Conservation (phyloP, 1,140 invertebrate species). For the Gonioctena quinquepunctata region DNA sequence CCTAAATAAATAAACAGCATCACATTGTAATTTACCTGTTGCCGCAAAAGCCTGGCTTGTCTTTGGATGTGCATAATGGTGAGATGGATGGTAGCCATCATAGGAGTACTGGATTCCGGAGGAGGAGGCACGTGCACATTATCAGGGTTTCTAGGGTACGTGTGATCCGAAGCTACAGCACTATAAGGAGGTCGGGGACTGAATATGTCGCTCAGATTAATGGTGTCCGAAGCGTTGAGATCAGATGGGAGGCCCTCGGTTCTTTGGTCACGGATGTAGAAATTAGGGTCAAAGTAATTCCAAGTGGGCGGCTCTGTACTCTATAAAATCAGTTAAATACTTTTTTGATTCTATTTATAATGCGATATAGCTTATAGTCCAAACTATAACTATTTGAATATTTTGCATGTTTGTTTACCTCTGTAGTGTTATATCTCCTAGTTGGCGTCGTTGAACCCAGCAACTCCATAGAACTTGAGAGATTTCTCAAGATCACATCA, state of each 20-base stretch:
- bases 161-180: conserved; percentile 49
- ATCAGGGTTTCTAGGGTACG: conserved; percentile 48
- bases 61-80: conserved; percentile 49
- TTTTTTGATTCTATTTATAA: neutral
- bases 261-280: conserved; percentile 41
- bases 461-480: conserved; percentile 43
- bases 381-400: neutral
- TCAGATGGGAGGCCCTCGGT: conserved; percentile 10
- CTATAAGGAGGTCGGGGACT: neutral
- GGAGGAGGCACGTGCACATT: neutral
- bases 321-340: neutral
- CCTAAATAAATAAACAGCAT: too few species aligned
- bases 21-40: too few species aligned
- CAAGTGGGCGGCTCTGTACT: conserved; percentile 2
- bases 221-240: neutral
- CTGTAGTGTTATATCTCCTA: neutral
- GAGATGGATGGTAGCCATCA: conserved; percentile 49
- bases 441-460: conserved; percentile 27
- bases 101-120: conserved; percentile 31
- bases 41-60: conserved; percentile 46
- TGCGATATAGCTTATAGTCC: neutral
- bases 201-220: neutral
- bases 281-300: conserved; percentile 39
- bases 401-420: neutral
- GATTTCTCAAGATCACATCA: conserved; percentile 48